Evolutionary conservation across 2,113 vertebrate genomes (phyloP).

Genomic region (Ciconia boyciana): DNA sequence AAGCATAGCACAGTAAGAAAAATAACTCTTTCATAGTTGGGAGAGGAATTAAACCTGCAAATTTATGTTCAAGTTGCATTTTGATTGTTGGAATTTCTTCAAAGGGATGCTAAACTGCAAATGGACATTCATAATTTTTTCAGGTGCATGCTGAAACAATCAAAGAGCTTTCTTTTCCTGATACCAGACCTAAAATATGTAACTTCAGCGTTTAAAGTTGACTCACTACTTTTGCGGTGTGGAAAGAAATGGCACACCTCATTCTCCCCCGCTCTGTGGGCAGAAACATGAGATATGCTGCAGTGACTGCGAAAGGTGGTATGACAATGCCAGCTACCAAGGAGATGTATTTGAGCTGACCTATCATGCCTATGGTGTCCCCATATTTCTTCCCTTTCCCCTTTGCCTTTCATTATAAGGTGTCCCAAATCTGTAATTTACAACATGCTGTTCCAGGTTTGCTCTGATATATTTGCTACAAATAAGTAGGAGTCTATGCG

Average conservation of each 20-base stretch:
- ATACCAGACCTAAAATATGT: not conserved
- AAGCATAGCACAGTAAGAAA: not conserved
- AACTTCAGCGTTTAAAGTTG: conserved; percentile 3
- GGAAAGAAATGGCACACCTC: not conserved
- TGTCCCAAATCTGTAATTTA: conserved; percentile 62
- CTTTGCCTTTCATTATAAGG: conserved; percentile 29
- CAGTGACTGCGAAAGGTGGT: not conserved
- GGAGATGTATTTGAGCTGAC: conserved; percentile 18
- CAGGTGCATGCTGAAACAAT: not conserved
- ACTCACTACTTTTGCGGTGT: not conserved
- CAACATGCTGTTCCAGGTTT: not conserved
- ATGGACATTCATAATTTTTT: not conserved
- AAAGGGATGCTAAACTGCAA: not conserved
- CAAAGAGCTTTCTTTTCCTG: not conserved
- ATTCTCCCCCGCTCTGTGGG: not conserved
- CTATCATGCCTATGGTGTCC: conserved; percentile 13
- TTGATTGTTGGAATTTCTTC: not conserved
- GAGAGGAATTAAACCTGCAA: not conserved
- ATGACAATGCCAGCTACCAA: not conserved
- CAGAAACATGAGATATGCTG: not conserved
- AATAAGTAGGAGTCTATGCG: conserved; percentile 36
- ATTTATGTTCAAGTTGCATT: not conserved
- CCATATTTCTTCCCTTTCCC: conserved; percentile 52
- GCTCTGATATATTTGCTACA: conserved; percentile 34
- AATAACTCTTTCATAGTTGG: not conserved